These are phyloP conservation scores for Pedetes capensis DNA, from an alignment of 2,113 vertebrate genomes.

Conservation along the genomic window DNA sequence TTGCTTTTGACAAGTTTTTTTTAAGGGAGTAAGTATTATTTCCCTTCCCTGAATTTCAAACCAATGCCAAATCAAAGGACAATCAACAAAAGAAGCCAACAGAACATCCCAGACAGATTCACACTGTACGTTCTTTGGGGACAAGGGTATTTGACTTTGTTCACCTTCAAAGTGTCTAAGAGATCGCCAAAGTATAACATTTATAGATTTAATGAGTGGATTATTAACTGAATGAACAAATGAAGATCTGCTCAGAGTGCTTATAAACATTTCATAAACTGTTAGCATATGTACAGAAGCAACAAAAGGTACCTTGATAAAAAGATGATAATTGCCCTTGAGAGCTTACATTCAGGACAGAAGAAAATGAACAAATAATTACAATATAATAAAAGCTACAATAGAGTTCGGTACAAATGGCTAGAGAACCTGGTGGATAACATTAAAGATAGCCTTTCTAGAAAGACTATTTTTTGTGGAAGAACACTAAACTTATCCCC, in stretches of 20 bases:
- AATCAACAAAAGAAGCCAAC: neutral
- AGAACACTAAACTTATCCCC: neutral
- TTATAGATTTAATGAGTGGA: neutral
- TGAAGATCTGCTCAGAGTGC: neutral
- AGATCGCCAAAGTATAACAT: neutral
- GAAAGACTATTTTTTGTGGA: neutral
- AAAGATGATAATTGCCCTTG: conserved; percentile 1
- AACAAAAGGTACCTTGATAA: conserved; percentile 29
- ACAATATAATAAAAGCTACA: neutral
- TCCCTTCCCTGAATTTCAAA: conserved; percentile 16
- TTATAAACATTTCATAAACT: neutral
- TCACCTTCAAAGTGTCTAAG: neutral
- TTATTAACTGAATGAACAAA: neutral
- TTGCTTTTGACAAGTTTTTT: neutral
- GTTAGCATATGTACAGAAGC: neutral
- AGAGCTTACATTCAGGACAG: neutral
- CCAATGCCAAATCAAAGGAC: neutral
- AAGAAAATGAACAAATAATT: conserved; percentile 36
- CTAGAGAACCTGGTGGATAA: neutral
- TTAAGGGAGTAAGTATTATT: neutral
- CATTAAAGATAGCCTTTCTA: neutral
- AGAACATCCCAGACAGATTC: neutral
- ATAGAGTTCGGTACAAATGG: neutral
- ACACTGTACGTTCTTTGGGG: neutral
- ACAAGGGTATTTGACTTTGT: neutral